Evolutionary conservation across 2,888 invertebrate genomes (phyloP).

Genomic region (Podotricha telesiphe): DNA sequence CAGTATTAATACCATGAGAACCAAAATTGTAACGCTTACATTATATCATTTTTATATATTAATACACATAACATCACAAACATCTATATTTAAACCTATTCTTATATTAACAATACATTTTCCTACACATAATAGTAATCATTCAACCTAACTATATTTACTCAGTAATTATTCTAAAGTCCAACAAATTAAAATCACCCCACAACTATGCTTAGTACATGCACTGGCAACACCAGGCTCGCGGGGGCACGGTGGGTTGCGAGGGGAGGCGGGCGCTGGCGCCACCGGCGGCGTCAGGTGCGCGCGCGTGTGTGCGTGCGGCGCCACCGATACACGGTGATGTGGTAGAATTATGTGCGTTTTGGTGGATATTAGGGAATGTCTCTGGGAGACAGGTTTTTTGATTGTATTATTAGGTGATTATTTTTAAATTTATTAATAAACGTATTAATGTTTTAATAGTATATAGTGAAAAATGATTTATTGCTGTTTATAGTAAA

Average conservation of each 20-base stretch:
- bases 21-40: no score
- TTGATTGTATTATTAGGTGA: neutral
- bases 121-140: no score
- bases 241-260: conserved; percentile 47
- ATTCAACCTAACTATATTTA: no score
- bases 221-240: conserved; percentile 50
- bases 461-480: no score
- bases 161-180: no score
- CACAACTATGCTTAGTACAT: conserved; percentile 36
- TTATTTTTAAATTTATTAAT: no score
- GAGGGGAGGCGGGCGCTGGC: conserved; percentile 63
- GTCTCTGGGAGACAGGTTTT: conserved; percentile 48
- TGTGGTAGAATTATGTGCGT: conserved; percentile 38
- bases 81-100: no score
- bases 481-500: no score
- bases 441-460: no score
- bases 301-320: conserved; percentile 78
- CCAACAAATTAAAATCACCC: conserved; percentile 34
- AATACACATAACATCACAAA: no score
- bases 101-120: no score
- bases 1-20: neutral
- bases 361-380: conserved; percentile 36
- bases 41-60: no score
- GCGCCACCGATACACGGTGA: conserved; percentile 66
- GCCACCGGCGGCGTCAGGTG: conserved; percentile 82